phyloP scores from a whole-genome alignment of 2,888 invertebrate species.

The Nesidiocoris tenuis region DNA sequence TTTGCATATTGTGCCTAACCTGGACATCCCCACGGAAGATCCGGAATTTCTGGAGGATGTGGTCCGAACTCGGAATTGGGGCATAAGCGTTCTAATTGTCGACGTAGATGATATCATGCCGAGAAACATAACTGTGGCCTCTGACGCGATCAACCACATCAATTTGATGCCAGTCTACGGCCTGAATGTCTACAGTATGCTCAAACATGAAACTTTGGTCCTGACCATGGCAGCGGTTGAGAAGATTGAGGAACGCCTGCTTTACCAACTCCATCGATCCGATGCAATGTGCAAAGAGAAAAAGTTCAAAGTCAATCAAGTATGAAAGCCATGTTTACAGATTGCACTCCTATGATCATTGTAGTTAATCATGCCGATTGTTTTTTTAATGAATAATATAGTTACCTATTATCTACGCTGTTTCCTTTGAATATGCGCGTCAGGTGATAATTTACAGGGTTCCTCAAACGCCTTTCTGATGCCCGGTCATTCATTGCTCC shows the following conservation, averaged over 20 bases:
- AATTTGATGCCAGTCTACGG: constrained; percentile 96
- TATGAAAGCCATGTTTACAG: too few relatives aligned
- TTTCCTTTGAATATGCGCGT: too few relatives aligned
- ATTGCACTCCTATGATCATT: too few relatives aligned
- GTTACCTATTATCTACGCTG: too few relatives aligned
- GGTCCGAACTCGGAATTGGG: constrained; percentile 86
- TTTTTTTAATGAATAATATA: too few relatives aligned
- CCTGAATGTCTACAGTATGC: constrained; percentile 92
- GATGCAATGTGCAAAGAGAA: constrained; percentile 45
- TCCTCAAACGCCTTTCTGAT: too few relatives aligned
- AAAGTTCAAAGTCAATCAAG: constrained; percentile 48
- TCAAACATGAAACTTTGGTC: constrained; percentile 92
- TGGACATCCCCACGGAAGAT: constrained; percentile 83
- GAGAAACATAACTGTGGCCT: constrained; percentile 80
- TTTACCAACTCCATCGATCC: constrained; percentile 66
- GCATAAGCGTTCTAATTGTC: constrained; percentile 89
- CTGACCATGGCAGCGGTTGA: constrained; percentile 82
- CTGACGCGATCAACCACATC: constrained; percentile 73
- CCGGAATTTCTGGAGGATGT: constrained; percentile 75
- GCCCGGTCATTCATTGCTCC: too few relatives aligned
- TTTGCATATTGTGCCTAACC: constrained; percentile 81
- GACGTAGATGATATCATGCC: constrained; percentile 83
- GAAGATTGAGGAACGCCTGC: constrained; percentile 74
- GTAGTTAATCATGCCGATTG: too few relatives aligned
- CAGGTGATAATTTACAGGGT: too few relatives aligned